These are phyloP conservation scores for Zapornia atra DNA, from an alignment of 2,113 vertebrate species.

Conservation along the genomic window DNA sequence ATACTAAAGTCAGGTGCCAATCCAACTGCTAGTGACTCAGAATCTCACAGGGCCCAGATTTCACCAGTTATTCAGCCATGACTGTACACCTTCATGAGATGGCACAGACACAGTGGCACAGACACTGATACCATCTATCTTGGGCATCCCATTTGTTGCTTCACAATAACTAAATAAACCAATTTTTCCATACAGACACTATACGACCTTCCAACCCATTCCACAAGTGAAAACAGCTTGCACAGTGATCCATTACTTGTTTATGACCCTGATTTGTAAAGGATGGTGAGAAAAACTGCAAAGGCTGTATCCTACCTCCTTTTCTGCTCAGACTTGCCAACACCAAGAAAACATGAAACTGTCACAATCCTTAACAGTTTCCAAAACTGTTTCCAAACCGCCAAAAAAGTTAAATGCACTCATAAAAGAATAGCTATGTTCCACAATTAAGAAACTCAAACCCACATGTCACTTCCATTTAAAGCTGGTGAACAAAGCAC, in stretches of 20 bases:
- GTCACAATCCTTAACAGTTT: not conserved
- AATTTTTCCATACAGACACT: not conserved
- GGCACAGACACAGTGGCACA: not conserved
- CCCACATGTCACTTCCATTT: not conserved
- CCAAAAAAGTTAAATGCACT: not conserved
- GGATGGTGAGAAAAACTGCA: rapidly evolving
- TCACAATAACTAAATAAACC: not conserved
- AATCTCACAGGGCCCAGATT: not conserved
- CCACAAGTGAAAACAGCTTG: not conserved
- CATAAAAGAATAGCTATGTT: not conserved
- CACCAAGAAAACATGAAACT: not conserved
- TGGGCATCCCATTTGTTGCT: not conserved
- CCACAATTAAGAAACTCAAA: not conserved
- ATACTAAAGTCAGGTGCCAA: not conserved
- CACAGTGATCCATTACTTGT: not conserved
- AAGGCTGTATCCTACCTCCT: not conserved
- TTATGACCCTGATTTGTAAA: not conserved
- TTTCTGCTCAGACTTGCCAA: not conserved
- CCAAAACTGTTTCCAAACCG: too few species aligned
- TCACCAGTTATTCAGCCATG: not conserved
- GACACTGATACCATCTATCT: not conserved
- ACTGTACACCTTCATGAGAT: not conserved
- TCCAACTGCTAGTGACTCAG: not conserved
- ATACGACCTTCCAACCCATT: not conserved
- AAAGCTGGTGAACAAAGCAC: not conserved